Base-by-base conservation (phyloP, 2,888 invertebrate species). In the Drosophila nigricruria region DNA sequence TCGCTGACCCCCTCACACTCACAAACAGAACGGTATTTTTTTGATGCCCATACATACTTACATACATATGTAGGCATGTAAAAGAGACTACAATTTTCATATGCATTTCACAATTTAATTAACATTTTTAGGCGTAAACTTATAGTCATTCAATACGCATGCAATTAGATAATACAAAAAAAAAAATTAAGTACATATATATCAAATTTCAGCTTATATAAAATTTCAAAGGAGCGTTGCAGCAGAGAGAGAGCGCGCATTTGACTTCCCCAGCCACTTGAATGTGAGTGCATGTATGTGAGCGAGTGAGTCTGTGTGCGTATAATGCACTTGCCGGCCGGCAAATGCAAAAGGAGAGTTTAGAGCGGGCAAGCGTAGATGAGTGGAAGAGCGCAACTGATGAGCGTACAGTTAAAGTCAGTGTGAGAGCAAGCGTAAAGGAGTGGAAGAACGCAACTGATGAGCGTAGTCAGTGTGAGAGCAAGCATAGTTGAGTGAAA, bases 41-140 rank as follows among this genome's bases (percentile, higher is more conserved):
- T 30, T 30, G 30, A n/a, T 2, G 30, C 30, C 30, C 30, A 30
- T 30, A 30, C 30, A 30, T 30, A 30, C 30, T 10, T 30, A 30
- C 10, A 2, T 10, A 30, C 30, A 30, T 10, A 30, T 10, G 8
- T 8, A 8, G 1, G 5, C 30, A 10, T 30, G 20, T 58, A 67
- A 56, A 50, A 40, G 32, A 57, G 40, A 43, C 42, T 42, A 47
- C 23, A 45, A 25, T 45, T 61, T 42, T 47, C 36, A 50, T 69
- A 56, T 81, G 84, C 79, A 84, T 81, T 80, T 79, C 82, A 82
- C 77, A 81, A 75, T 90, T 88, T 90, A 89, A 90, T 91, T 86
- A 91, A 91, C 90, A 90, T 90, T 84, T 88, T 67, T 56, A 63
- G 79, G 87, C 90, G 88, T 90, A 82, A 80, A 68, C 68, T 77